These are phyloP conservation scores for Euura lappo DNA, from an alignment of 1,140 invertebrate genomes.

Conservation along the genomic window DNA sequence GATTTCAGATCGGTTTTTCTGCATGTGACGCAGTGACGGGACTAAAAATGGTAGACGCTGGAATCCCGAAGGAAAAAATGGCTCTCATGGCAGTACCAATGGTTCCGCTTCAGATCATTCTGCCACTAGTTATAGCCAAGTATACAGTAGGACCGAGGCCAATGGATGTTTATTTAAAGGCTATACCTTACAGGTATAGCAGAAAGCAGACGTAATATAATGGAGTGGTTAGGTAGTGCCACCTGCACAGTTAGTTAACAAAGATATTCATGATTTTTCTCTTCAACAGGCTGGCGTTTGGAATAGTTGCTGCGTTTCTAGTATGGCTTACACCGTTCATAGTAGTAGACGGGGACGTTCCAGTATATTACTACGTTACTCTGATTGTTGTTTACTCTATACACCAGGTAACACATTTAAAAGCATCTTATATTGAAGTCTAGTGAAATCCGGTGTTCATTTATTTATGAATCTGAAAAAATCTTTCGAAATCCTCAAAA, in stretches of 20 bases:
- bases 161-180: conserved; percentile 87
- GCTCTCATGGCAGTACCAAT: conserved; percentile 91
- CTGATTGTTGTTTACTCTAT: conserved; percentile 82
- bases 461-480: too few relatives aligned
- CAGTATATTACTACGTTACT: conserved; percentile 80
- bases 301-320: conserved; percentile 80
- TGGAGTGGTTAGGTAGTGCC: neutral
- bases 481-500: too few relatives aligned
- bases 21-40: conserved; percentile 95
- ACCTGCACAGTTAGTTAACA: neutral
- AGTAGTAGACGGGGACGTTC: conserved; percentile 69
- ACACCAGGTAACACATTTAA: conserved; percentile 78
- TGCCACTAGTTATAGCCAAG: conserved; percentile 86
- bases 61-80: conserved; percentile 94
- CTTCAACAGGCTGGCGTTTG: conserved; percentile 76
- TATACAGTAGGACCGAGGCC: conserved; percentile 90
- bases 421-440: too few relatives aligned
- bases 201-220: neutral
- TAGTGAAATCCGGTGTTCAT: too few relatives aligned
- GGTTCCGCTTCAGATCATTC: conserved; percentile 92
- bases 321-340: conserved; percentile 86
- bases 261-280: neutral
- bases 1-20: conserved; percentile 88
- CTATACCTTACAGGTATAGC: conserved; percentile 81
- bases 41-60: conserved; percentile 93